Base-by-base conservation (phyloP, 2,797 vertebrate species). In the Buphagus erythrorhynchus region DNA sequence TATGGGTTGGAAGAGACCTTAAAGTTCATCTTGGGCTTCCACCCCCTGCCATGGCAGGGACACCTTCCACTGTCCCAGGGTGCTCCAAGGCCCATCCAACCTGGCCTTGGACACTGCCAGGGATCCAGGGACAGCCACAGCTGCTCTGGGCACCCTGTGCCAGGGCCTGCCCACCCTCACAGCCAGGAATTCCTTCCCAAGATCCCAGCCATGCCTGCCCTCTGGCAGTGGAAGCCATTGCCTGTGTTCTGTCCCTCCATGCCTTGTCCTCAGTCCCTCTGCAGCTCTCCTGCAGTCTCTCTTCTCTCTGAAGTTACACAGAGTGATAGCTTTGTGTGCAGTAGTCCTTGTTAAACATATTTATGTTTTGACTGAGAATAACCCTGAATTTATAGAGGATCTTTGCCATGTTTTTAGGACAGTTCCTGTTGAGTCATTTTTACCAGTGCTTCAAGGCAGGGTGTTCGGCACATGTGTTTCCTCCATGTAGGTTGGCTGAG, bases 11-110 rank as follows among this genome's bases (percentile, higher is more conserved):
- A 46, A 14, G 7, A 10, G 10, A 16, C 21, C 8, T 31, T 35
- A 13, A 35, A 13, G 16, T 6, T 31, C 45, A 31, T 35, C 8
- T 13, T 0, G 0, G 11, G 13, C 2, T 51, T 25, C 33, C 7
- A 14, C 3, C 6, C 21, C 2, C 8, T n/a, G 22, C 25, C 29
- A 19, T 9, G 29, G 10, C 21, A 80, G 61, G 29, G 25, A 26
- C 25, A 67, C 12, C 18, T 76, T 1, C 33, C 62, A 8, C 10
- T 2, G 0, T 3, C 3, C 25, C 33, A 52, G 14, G 11, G 0
- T 29, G 59, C n/a, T 58, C 45, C 51, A 11, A 36, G 49, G 19
- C n/a, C 22, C 0, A 1, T 48, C 36, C 28, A 31, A 0, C 16
- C 68, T 67, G 68, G 29, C 29, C 52, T 35, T 9, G 25, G 29